Percentiles rank a stretch among this genome's conserved stretches.
These are phyloP conservation scores for Zosterops hypoxanthus DNA, from an alignment of 2,113 vertebrate genomes.

Conservation along the genomic window DNA sequence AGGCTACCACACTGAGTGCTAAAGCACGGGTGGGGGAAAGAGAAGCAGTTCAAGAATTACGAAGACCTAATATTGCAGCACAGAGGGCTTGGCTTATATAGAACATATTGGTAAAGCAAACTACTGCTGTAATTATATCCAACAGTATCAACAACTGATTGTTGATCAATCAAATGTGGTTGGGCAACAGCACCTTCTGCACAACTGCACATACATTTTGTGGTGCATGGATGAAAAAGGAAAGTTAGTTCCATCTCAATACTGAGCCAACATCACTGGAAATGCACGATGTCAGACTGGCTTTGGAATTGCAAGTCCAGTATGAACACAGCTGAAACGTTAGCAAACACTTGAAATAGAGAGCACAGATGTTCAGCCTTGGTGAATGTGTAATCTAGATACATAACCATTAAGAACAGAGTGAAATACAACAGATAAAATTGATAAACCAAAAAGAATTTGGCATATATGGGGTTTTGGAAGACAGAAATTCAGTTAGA, in stretches of 20 bases:
- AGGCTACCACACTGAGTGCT: background rate
- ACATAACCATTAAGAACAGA: background rate
- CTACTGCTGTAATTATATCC: background rate
- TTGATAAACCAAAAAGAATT: background rate
- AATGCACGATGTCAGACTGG: accelerated
- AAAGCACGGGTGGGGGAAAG: background rate
- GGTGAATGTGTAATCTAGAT: background rate
- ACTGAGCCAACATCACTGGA: background rate
- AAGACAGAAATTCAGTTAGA: background rate
- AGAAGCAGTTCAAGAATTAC: background rate
- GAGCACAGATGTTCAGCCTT: background rate
- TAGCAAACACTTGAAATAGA: background rate
- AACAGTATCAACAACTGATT: background rate
- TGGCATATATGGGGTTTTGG: background rate
- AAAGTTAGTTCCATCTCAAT: background rate
- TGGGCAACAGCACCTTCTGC: background rate
- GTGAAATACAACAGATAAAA: background rate
- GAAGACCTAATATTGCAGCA: background rate
- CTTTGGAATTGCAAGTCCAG: background rate
- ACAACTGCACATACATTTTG: background rate
- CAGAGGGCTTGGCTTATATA: background rate
- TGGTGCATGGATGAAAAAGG: background rate
- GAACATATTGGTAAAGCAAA: background rate
- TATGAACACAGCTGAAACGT: background rate
- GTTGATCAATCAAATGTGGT: background rate